Conservation (phyloP, 2,888 invertebrate genomes). For the Aplocera efformata region DNA sequence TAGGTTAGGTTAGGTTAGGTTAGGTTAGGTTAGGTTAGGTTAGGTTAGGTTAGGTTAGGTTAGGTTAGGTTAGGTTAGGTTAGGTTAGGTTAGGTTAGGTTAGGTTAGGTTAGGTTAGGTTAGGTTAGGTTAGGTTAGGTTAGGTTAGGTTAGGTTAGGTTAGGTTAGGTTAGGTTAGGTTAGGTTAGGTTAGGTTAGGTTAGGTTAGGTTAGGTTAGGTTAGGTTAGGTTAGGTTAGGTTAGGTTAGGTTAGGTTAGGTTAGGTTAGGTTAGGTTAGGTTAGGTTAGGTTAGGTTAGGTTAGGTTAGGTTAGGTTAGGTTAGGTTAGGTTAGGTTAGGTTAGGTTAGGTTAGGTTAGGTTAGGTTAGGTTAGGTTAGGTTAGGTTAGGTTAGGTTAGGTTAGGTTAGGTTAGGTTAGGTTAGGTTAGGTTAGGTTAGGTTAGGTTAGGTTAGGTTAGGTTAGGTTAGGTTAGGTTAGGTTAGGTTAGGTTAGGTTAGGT, state of each 20-base stretch:
- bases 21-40: conserved; percentile 25
- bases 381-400: conserved; percentile 24
- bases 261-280: conserved; percentile 24
- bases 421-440: conserved; percentile 23
- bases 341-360: conserved; percentile 25
- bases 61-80: conserved; percentile 24
- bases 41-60: conserved; percentile 25
- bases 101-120: conserved; percentile 24
- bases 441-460: conserved; percentile 19
- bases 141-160: conserved; percentile 19
- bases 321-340: conserved; percentile 25
- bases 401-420: conserved; percentile 24
- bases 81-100: conserved; percentile 24
- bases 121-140: conserved; percentile 23
- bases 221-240: conserved; percentile 22
- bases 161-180: conserved; percentile 20
- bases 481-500: conserved; percentile 26
- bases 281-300: conserved; percentile 19
- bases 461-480: conserved; percentile 20
- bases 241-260: conserved; percentile 24
- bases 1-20: conserved; percentile 18
- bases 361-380: conserved; percentile 24
- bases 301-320: conserved; percentile 18
- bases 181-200: conserved; percentile 26
- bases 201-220: conserved; percentile 27